phyloP scores from a whole-genome alignment of 2,113 vertebrate genomes.

The Thoracochromis brauschi region DNA sequence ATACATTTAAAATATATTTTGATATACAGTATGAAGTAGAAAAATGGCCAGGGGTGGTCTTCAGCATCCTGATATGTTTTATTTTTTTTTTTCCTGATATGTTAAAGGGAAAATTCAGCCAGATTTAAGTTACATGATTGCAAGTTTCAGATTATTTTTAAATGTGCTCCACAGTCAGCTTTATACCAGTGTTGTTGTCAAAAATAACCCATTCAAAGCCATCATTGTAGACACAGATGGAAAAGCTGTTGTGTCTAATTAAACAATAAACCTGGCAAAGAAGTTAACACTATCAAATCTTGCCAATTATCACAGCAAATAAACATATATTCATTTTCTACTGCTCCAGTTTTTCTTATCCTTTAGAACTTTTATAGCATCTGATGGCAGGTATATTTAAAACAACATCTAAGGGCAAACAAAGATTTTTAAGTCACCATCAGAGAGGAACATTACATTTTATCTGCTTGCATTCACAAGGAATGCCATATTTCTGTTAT shows the following conservation, averaged over 20 bases:
- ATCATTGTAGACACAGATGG: accelerated
- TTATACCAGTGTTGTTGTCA: slow-evolving; percentile 25
- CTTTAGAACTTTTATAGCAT: neutral
- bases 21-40: slow-evolving; percentile 36
- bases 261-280: neutral
- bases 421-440: neutral
- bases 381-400: neutral
- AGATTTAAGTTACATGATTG: slow-evolving; percentile 1
- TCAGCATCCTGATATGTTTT: slow-evolving; percentile 55
- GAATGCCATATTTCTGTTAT: neutral
- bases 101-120: slow-evolving; percentile 44
- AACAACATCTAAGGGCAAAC: neutral
- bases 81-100: slow-evolving; percentile 26
- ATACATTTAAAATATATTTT: slow-evolving; percentile 20
- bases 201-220: neutral
- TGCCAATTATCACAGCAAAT: neutral
- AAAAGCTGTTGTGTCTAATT: neutral
- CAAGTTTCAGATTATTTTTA: neutral
- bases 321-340: neutral
- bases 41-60: slow-evolving; percentile 31
- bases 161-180: neutral
- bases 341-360: neutral
- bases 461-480: neutral
- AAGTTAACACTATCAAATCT: neutral
- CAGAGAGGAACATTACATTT: neutral